Base-by-base conservation (phyloP, 2,888 invertebrate species). In the Chrysotoxum bicinctum region DNA sequence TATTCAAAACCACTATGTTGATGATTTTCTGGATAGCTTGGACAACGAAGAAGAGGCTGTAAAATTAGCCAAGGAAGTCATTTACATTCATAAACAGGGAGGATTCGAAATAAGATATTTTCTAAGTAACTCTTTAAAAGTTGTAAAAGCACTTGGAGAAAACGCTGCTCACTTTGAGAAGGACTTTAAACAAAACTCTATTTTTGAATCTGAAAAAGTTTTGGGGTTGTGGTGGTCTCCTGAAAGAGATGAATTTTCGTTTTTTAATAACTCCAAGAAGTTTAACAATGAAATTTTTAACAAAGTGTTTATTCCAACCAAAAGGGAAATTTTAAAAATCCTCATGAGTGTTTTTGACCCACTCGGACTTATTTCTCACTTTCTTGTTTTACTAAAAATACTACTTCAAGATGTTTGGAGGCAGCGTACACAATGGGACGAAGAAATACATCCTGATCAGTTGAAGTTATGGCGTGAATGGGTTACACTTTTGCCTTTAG, bases 331-430 rank as follows among this genome's bases (percentile, higher is more conserved):
- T 12, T 54, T 79, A 10, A 75, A 54, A 30, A 54, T 26, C 4
- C 45, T 85, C 6, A 80, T 77, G 76, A 66, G 73, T 40, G 43
- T 82, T 43, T 77, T 73, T 19, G 82, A 77, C 19, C 76, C 68
- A 21, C 19, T 50, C 4, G 66, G 69, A 0, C 69, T 74, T 9
- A 56, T 74, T 2, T 32, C 82, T 8, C 23, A 84, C 19, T 75
- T 16, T 12, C 16, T 66, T 2, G 23, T 75, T 0, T 10, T 45
- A 3, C 45, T 75, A 2, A 66, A 75, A 66, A 54, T 66, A 4
- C n/a, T 66, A 0, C 12, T 75, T 7, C 54, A 56, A 30, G 35
- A 66, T 4, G 30, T 56, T 9, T 75, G 66, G 56, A 37, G 7
- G n/a, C 35, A 32, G 1, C 30, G 19, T 8, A 75, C 32, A 1